phyloP scores from a whole-genome alignment of 2,888 invertebrate species.

The Acleris sparsana region DNA sequence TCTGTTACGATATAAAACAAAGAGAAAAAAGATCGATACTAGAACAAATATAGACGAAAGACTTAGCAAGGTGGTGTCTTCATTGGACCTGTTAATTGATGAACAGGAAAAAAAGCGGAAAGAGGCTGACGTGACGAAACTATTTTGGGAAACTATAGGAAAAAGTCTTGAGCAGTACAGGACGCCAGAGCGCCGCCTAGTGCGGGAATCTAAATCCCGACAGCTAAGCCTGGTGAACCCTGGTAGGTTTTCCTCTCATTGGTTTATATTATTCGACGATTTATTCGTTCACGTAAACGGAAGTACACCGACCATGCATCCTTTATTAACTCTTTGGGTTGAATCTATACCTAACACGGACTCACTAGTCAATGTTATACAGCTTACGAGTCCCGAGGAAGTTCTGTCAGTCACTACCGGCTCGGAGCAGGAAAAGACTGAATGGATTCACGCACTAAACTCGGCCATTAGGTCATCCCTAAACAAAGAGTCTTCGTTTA shows the following conservation, averaged over 20 bases:
- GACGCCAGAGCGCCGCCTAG: slow-evolving; percentile 87
- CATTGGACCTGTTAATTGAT: slow-evolving; percentile 85
- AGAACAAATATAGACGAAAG: slow-evolving; percentile 80
- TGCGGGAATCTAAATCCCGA: slow-evolving; percentile 89
- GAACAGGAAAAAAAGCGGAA: slow-evolving; percentile 85
- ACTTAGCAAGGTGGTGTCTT: slow-evolving; percentile 82
- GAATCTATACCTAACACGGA: slow-evolving; percentile 88
- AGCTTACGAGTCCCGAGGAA: slow-evolving; percentile 91
- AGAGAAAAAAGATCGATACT: slow-evolving; percentile 64
- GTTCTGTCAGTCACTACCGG: slow-evolving; percentile 86
- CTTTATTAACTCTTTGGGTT: slow-evolving; percentile 91
- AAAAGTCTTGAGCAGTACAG: slow-evolving; percentile 85
- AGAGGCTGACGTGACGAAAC: slow-evolving; percentile 87
- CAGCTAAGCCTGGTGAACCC: slow-evolving; percentile 88
- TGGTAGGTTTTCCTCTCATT: slow-evolving; percentile 89
- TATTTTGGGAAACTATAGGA: slow-evolving; percentile 89
- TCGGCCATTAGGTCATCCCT: slow-evolving; percentile 87
- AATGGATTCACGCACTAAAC: slow-evolving; percentile 91
- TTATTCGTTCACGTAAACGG: slow-evolving; percentile 90
- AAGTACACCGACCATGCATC: slow-evolving; percentile 86
- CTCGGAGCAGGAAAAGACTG: slow-evolving; percentile 88
- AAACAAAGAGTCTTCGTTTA: slow-evolving; percentile 84
- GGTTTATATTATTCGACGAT: slow-evolving; percentile 92
- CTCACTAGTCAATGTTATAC: slow-evolving; percentile 85
- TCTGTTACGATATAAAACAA: slow-evolving; percentile 75